Evolutionary conservation across 1,140 invertebrate genomes (phyloP).

Genomic region (Augochlora pura): DNA sequence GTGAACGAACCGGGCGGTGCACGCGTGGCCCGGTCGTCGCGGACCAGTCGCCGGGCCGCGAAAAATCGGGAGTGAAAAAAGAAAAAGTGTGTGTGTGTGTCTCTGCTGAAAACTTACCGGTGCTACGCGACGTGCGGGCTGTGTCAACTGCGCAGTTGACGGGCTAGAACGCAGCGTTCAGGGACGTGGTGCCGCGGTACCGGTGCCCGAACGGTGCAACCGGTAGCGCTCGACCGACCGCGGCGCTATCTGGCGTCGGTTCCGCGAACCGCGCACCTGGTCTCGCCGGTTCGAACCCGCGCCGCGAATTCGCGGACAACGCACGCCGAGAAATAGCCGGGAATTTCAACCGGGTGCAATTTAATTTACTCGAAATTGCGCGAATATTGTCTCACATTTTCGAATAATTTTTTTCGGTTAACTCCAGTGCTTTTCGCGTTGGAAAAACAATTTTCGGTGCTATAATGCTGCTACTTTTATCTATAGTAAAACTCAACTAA

Average conservation of each 20-base stretch:
- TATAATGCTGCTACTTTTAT: too few species aligned
- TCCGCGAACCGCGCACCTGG: background rate
- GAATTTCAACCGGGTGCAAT: too few species aligned
- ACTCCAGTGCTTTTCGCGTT: too few species aligned
- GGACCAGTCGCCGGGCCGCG: background rate
- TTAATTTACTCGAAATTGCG: too few species aligned
- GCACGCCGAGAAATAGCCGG: background rate
- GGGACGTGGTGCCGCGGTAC: conserved; percentile 64
- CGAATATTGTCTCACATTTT: too few species aligned
- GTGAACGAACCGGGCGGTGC: background rate
- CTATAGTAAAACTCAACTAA: too few species aligned
- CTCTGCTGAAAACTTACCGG: conserved; percentile 71
- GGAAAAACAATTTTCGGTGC: too few species aligned
- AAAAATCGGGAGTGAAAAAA: conserved; percentile 8
- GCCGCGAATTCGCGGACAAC: background rate
- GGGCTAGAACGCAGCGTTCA: conserved; percentile 64
- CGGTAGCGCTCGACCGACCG: conserved; percentile 30
- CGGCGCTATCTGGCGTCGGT: conserved; percentile 48
- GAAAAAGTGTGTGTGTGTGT: conserved; percentile 17
- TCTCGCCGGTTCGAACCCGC: conserved; percentile 2
- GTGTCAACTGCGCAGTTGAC: conserved; percentile 77
- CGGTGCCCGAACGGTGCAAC: conserved; percentile 66
- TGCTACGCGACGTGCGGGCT: conserved; percentile 65
- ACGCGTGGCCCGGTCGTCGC: background rate
- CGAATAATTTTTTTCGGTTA: too few species aligned